Percentiles rank a stretch among this genome's conserved stretches.
These are phyloP conservation scores for Lepetodrilus schrolli DNA, from an alignment of 2,888 invertebrate genomes.

Conservation along the genomic window DNA sequence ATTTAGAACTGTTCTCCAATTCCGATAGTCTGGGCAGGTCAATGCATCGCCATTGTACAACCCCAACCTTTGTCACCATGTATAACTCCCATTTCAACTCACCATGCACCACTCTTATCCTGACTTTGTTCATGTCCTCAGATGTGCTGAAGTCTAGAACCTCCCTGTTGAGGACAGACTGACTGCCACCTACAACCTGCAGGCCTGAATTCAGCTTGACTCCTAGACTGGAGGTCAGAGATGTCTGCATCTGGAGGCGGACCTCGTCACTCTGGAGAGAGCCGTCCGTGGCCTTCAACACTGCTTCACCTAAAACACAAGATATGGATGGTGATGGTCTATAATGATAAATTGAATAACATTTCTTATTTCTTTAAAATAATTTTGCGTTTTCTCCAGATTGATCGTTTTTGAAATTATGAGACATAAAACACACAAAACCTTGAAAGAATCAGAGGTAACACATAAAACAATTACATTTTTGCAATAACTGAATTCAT, in stretches of 20 bases:
- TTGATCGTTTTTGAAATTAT: too few species aligned
- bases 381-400: too few species aligned
- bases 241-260: slow-evolving; percentile 45
- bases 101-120: slow-evolving; percentile 55
- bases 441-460: too few species aligned
- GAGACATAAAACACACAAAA: too few species aligned
- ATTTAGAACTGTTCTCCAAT: neutral
- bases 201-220: slow-evolving; percentile 47
- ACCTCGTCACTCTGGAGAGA: slow-evolving; percentile 48
- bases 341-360: too few species aligned
- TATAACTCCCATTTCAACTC: too few species aligned
- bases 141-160: slow-evolving; percentile 50
- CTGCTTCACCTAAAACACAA: slow-evolving; percentile 46
- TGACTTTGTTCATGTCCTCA: slow-evolving; percentile 39
- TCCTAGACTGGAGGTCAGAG: slow-evolving; percentile 39
- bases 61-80: too few species aligned
- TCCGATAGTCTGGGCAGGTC: too few species aligned
- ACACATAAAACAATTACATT: too few species aligned
- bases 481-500: too few species aligned
- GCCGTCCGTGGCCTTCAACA: slow-evolving; percentile 53
- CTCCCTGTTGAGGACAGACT: slow-evolving; percentile 44
- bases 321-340: neutral
- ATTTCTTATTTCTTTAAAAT: too few species aligned
- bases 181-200: slow-evolving; percentile 45
- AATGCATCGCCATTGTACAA: too few species aligned